Evolutionary conservation across 2,888 invertebrate species (phyloP).

Genomic region (Protophormia terraenovae): DNA sequence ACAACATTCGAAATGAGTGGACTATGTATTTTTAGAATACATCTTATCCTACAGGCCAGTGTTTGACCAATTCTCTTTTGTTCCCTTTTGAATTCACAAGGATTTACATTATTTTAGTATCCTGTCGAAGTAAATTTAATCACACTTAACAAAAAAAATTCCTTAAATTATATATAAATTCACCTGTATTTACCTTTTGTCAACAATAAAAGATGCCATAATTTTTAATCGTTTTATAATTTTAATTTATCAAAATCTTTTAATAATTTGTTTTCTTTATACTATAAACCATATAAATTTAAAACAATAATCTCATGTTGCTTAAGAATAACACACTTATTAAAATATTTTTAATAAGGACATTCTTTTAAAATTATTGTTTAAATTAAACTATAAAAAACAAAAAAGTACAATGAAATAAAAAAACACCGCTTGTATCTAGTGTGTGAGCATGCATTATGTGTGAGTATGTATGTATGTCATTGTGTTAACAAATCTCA

Average conservation of each 20-base stretch:
- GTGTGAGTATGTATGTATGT: conserved; percentile 33
- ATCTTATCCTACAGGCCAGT: too few relatives aligned
- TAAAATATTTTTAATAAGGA: conserved; percentile 9
- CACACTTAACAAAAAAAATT: neutral
- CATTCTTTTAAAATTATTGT: neutral
- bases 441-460: too few relatives aligned
- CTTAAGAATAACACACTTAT: conserved; percentile 48
- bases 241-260: neutral
- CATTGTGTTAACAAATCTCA: conserved; percentile 73
- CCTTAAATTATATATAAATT: neutral
- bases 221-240: conserved; percentile 26
- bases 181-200: conserved; percentile 26
- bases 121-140: neutral
- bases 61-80: too few relatives aligned
- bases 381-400: conserved; percentile 38
- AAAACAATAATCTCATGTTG: conserved; percentile 55
- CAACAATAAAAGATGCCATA: neutral
- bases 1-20: too few relatives aligned
- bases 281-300: conserved; percentile 41
- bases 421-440: conserved; percentile 11
- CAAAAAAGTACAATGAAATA: neutral
- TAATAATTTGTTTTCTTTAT: neutral
- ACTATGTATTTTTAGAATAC: too few relatives aligned
- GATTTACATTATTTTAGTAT: too few relatives aligned
- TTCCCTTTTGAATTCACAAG: too few relatives aligned